Evolutionary conservation across 2,888 invertebrate genomes (phyloP).

Genomic region (Alentia gelatinosa): DNA sequence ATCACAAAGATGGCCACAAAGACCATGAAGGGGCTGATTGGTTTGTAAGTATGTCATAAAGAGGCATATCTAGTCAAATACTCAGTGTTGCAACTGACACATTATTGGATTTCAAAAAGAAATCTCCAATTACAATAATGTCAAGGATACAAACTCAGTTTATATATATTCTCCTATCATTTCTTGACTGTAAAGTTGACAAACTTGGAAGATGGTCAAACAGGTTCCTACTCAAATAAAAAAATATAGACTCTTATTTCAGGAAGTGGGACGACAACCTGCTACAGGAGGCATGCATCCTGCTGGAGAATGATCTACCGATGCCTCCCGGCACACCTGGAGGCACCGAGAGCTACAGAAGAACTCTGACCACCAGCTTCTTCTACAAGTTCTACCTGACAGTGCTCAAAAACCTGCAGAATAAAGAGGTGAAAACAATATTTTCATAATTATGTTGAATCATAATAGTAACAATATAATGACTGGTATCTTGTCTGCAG

Average conservation of each 20-base stretch:
- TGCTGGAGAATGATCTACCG: slow-evolving; percentile 88
- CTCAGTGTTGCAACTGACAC: no score
- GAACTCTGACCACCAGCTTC: slow-evolving; percentile 86
- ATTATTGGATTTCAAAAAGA: no score
- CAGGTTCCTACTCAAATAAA: no score
- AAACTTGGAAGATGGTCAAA: no score
- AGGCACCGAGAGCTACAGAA: slow-evolving; percentile 90
- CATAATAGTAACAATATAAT: no score
- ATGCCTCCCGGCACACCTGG: slow-evolving; percentile 90
- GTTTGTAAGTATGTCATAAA: slow-evolving; percentile 76
- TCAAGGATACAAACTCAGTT: no score
- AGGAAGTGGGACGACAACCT: slow-evolving; percentile 86
- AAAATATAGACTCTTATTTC: slow-evolving; percentile 23
- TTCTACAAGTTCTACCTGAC: slow-evolving; percentile 83
- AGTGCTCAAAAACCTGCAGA: slow-evolving; percentile 68
- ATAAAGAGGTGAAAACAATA: slow-evolving; percentile 54
- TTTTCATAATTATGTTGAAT: no score
- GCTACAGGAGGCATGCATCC: slow-evolving; percentile 84
- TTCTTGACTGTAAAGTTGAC: no score
- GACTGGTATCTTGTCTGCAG: no score
- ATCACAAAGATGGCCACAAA: slow-evolving; percentile 88
- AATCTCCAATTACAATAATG: no score
- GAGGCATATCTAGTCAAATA: no score
- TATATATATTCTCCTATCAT: no score
- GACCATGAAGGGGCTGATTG: slow-evolving; percentile 84